A percentile compares a stretch with the other conserved stretches of the same genome.
Evolutionary conservation across 2,888 invertebrate species (phyloP).

Genomic region (Aleiodes leptofemur): DNA sequence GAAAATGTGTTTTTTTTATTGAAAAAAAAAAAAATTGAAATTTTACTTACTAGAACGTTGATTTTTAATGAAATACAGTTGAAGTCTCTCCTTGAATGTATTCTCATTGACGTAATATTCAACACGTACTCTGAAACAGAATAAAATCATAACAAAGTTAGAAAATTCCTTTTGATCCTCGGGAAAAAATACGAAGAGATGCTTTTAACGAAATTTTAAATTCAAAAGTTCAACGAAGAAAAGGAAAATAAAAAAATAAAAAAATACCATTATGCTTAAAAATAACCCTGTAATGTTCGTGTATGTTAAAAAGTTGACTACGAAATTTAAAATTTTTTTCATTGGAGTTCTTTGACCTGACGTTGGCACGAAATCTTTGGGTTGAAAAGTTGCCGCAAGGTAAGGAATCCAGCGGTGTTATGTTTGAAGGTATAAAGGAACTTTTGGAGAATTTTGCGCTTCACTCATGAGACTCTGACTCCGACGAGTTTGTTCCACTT

Average conservation of each 20-base stretch:
- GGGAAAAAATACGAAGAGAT: neutral
- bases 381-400: no score
- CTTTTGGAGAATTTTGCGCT: no score
- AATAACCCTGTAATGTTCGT: no score
- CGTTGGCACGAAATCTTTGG: no score
- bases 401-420: no score
- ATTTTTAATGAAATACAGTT: slow-evolving; percentile 99
- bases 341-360: no score
- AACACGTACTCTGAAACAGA: slow-evolving; percentile 95
- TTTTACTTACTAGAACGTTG: slow-evolving; percentile 97
- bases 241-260: slow-evolving; percentile 44
- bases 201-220: slow-evolving; percentile 6
- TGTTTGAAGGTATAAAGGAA: no score
- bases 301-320: no score
- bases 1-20: neutral
- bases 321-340: no score
- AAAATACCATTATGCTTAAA: no score
- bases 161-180: slow-evolving; percentile 1
- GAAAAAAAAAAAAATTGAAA: neutral
- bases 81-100: slow-evolving; percentile 98
- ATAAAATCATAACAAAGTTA: slow-evolving; percentile 43
- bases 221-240: slow-evolving; percentile 49
- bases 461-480: no score
- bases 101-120: slow-evolving; percentile 99
- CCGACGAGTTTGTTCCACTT: no score